phyloP scores from a whole-genome alignment of 2,113 vertebrate species.

The Muntiacus reevesi region DNA sequence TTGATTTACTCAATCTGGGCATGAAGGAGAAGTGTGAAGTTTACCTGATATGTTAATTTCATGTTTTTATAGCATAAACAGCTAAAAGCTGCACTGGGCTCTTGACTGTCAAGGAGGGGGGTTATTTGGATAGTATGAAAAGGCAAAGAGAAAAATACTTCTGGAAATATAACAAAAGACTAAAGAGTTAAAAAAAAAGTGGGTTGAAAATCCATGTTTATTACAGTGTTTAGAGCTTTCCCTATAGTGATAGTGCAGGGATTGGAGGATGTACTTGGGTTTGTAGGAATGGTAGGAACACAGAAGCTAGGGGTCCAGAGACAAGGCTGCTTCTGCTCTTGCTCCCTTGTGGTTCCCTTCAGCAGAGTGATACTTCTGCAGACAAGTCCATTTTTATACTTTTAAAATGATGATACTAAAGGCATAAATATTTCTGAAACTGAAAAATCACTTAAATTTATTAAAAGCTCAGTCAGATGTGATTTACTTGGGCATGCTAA shows the following conservation, averaged over 20 bases:
- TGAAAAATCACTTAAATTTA: not conserved
- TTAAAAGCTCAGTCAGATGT: not conserved
- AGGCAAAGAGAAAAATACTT: conserved; percentile 31
- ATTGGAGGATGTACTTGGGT: not conserved
- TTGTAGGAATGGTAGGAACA: not conserved
- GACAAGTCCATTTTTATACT: not conserved
- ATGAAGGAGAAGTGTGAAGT: conserved; percentile 36
- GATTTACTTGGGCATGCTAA: not conserved
- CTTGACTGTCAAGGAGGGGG: not conserved
- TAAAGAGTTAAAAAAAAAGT: not conserved
- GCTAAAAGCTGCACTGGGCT: not conserved
- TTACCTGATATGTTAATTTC: conserved; percentile 43
- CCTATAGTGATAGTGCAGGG: not conserved
- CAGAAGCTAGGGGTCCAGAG: not conserved
- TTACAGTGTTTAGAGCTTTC: not conserved
- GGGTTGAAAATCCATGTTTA: not conserved
- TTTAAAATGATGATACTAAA: conserved; percentile 4
- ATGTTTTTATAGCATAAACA: conserved; percentile 46
- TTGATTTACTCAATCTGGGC: conserved; percentile 28
- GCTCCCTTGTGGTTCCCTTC: not conserved
- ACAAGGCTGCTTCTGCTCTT: not conserved
- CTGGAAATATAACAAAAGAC: not conserved
- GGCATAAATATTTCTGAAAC: conserved; percentile 25
- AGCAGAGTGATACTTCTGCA: not conserved
- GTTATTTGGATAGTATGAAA: conserved; percentile 24